Percentiles rank a stretch among this genome's conserved stretches.
phyloP scores from a whole-genome alignment of 2,113 vertebrate species.

The Rhabdomys dilectus region DNA sequence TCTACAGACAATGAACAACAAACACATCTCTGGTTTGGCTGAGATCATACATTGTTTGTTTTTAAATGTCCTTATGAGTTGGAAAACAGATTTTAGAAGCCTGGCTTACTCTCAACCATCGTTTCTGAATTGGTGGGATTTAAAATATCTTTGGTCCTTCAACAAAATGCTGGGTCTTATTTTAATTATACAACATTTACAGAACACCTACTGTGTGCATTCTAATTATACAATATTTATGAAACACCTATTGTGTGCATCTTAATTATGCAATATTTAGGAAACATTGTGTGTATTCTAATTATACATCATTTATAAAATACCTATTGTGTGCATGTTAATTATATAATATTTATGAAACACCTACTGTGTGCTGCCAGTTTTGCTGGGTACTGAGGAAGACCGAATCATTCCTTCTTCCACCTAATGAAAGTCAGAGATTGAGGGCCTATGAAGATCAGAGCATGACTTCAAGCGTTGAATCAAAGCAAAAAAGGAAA shows the following conservation, averaged over 20 bases:
- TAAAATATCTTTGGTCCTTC: background rate
- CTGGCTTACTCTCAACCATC: background rate
- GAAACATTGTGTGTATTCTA: background rate
- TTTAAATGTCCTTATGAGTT: background rate
- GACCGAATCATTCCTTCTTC: rapidly evolving
- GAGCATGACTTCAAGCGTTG: rapidly evolving
- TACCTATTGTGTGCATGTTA: background rate
- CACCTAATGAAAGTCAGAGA: background rate
- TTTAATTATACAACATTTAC: background rate
- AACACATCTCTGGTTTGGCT: background rate
- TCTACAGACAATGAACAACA: background rate
- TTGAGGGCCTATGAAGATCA: background rate
- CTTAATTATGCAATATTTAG: background rate
- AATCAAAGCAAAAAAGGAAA: too few relatives aligned
- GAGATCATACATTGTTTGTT: background rate
- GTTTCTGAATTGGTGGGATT: background rate
- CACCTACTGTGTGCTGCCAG: background rate
- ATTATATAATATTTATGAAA: too few relatives aligned
- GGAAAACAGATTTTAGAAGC: background rate
- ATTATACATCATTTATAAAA: background rate
- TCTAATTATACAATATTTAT: background rate
- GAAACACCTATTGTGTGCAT: background rate
- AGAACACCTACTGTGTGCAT: background rate
- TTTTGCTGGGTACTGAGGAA: rapidly evolving
- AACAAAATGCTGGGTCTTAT: background rate